Base-by-base conservation (phyloP, 2,888 invertebrate species). In the Eueremaeus valkanovi region DNA sequence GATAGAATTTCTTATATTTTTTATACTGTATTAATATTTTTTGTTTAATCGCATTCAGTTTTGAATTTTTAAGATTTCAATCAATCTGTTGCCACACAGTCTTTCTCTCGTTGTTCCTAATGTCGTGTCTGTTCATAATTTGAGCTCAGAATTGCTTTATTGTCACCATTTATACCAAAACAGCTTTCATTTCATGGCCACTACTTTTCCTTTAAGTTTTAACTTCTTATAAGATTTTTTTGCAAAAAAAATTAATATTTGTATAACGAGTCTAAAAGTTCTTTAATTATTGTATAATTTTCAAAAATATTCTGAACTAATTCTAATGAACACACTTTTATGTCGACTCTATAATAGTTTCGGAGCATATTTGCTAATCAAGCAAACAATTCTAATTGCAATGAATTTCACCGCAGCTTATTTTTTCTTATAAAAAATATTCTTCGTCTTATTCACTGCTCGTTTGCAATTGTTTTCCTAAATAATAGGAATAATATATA, bases 261-360 rank as follows among this genome's bases (percentile, higher is more conserved):
- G 16, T 1, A 58, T 18, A 58, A 58, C 8, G 58, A 58, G 58
- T 58, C 29, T 31, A 58, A 58, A 55, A 58, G 58, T 29, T 58
- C 58, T 58, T 31, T 31, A 18, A 31, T 31, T 27, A 18, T 18
- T 27, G 18, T 58, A 31, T 58, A 24, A 13, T 31, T 58, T n/a
- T n/a, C n/a, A n/a, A n/a, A n/a, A n/a, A n/a, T 58, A 31, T 58
- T 58, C 31, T 58, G 29, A 58, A 29, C 58, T 58, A 29, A 58
- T 58, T 58, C 16, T 58, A 13, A 18, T 49, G 13, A 11, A 29
- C 29, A 58, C 6, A 29, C 29, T 58, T n/a, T 58, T 58, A 31
- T 58, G 29, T 58, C 18, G 31, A 58, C 29, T 58, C 8, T 58
- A n/a, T n/a, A n/a, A n/a, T n/a, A 31, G 31, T 58, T 0, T 18